Percentiles rank a stretch among this genome's conserved stretches.
These are phyloP conservation scores for Hirtodrosophila duncani DNA, from an alignment of 2,888 invertebrate genomes.

Conservation along the genomic window DNA sequence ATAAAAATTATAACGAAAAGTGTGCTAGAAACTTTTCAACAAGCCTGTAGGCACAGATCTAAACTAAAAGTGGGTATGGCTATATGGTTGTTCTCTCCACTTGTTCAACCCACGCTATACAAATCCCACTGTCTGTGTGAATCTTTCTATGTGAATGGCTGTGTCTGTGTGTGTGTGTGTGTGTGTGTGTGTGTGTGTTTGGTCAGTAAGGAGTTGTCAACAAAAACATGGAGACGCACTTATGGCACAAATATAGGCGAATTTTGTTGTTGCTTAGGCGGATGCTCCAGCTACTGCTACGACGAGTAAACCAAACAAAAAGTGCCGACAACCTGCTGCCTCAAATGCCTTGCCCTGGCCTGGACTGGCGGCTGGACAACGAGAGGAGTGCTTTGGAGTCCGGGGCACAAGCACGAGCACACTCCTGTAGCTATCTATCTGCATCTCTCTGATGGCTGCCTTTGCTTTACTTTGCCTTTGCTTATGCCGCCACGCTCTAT, in stretches of 20 bases:
- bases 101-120: constrained; percentile 37
- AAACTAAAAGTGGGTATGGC: no score
- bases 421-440: no score
- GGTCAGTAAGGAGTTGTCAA: constrained; percentile 63
- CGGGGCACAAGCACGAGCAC: no score
- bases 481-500: constrained; percentile 32
- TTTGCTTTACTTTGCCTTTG: constrained; percentile 19
- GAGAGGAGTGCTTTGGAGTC: no score
- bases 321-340: constrained; percentile 53
- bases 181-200: constrained; percentile 28
- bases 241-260: constrained; percentile 41
- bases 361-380: no score
- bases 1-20: background rate
- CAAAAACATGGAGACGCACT: constrained; percentile 69
- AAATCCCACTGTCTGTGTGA: constrained; percentile 27
- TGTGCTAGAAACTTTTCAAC: constrained; percentile 35
- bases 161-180: constrained; percentile 12
- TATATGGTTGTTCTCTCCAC: constrained; percentile 28
- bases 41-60: constrained; percentile 24
- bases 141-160: constrained; percentile 7
- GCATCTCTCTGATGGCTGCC: constrained; percentile 7
- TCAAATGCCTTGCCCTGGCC: constrained; percentile 13
- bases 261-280: constrained; percentile 29
- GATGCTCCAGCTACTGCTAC: constrained; percentile 35
- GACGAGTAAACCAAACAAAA: constrained; percentile 46